A percentile compares a stretch with the other conserved stretches of the same genome.
Evolutionary conservation across 2,113 vertebrate genomes (phyloP).

Genomic region (Myrmecobius fasciatus): DNA sequence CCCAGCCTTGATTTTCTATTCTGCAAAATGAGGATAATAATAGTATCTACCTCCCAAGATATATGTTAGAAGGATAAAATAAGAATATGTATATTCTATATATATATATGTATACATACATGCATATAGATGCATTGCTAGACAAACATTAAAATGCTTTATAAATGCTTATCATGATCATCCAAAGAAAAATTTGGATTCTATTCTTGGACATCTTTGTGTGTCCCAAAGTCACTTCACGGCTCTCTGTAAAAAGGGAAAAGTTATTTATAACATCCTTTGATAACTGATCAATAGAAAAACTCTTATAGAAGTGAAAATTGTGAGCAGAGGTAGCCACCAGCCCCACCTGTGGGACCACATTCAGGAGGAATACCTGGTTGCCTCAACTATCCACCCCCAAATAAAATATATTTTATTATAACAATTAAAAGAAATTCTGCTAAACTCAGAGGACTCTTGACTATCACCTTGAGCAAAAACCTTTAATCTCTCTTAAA

Average conservation of each 20-base stretch:
- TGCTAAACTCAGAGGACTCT: conserved; percentile 38
- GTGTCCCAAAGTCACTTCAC: not conserved
- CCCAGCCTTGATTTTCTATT: too few relatives aligned
- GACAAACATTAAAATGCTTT: too few relatives aligned
- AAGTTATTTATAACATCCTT: not conserved
- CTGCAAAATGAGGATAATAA: too few relatives aligned
- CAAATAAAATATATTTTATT: conserved; percentile 23
- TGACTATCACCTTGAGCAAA: not conserved
- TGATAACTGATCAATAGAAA: not conserved
- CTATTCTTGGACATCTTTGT: not conserved
- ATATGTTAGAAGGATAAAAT: too few relatives aligned
- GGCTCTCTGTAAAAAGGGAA: conserved; percentile 4
- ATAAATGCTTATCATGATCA: too few relatives aligned
- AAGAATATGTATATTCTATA: too few relatives aligned
- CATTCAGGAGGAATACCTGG: conserved; percentile 31
- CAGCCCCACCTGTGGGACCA: not conserved
- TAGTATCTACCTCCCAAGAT: too few relatives aligned
- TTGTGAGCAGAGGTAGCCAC: not conserved
- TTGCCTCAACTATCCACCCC: conserved; percentile 34
- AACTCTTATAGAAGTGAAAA: not conserved
- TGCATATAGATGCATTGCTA: too few relatives aligned
- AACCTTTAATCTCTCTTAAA: not conserved
- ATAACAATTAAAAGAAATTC: conserved; percentile 42
- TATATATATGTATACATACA: too few relatives aligned
- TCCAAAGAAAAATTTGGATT: not conserved